Conservation (phyloP, 1,140 invertebrate species). For the Drosophila lini region DNA sequence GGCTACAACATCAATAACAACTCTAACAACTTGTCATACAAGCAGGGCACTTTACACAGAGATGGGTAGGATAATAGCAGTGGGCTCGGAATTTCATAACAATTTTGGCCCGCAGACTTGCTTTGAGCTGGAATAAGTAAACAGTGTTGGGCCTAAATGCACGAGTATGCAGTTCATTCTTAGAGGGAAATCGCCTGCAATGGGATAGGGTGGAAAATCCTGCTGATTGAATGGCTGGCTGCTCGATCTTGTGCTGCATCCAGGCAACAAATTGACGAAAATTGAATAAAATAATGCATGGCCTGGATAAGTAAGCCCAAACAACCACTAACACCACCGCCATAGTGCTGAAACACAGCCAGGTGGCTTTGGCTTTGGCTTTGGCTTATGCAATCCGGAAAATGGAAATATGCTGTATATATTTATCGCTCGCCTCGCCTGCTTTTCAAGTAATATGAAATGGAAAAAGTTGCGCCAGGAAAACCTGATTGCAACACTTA, state of each 20-base stretch:
- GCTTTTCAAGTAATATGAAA: constrained; percentile 57
- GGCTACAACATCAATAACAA: constrained; percentile 52
- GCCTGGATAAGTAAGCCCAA: constrained; percentile 12
- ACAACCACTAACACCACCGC: constrained; percentile 21
- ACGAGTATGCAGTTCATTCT: constrained; percentile 42
- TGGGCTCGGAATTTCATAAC: constrained; percentile 64
- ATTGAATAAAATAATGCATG: constrained; percentile 71
- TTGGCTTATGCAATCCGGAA: constrained; percentile 45
- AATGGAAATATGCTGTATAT: constrained; percentile 55
- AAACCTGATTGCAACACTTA: constrained; percentile 68
- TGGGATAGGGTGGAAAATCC: neutral
- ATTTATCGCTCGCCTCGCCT: constrained; percentile 51
- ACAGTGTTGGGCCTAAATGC: constrained; percentile 53
- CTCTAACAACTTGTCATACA: constrained; percentile 77
- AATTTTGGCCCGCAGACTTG: constrained; percentile 48
- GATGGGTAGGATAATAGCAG: constrained; percentile 25
- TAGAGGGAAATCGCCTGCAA: neutral
- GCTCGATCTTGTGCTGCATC: constrained; percentile 16
- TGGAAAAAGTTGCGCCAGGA: constrained; percentile 51
- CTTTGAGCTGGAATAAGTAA: constrained; percentile 41
- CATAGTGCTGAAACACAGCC: constrained; percentile 9
- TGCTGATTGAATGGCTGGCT: constrained; percentile 20
- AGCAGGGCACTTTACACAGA: constrained; percentile 44
- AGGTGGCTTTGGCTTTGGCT: constrained; percentile 12
- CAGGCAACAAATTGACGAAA: constrained; percentile 72